Conservation (phyloP, 1,140 invertebrate genomes). For the Rhopalosiphum maidis region DNA sequence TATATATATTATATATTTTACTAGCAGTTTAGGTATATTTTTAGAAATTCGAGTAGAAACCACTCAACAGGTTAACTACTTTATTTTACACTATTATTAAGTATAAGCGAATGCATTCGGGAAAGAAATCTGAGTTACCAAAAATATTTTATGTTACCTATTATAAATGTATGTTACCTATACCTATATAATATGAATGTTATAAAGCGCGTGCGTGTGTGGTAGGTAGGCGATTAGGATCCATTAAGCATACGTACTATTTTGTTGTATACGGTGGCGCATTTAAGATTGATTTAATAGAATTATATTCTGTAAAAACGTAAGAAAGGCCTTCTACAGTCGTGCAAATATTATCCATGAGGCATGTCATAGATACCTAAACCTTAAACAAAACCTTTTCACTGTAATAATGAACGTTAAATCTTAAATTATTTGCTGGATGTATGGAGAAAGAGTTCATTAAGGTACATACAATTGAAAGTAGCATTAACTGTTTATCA, state of each 20-base stretch:
- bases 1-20: background rate
- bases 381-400: background rate
- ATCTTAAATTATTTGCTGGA: background rate
- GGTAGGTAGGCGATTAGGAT: background rate
- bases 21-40: slow-evolving; percentile 6
- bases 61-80: background rate
- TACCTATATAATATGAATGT: background rate
- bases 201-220: background rate
- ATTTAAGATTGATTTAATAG: background rate
- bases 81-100: slow-evolving; percentile 29
- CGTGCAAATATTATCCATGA: background rate
- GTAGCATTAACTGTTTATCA: background rate
- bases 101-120: slow-evolving; percentile 24
- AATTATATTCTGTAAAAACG: background rate
- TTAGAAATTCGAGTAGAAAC: background rate
- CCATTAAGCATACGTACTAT: background rate
- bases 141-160: background rate
- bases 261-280: background rate
- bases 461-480: background rate
- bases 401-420: background rate
- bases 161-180: background rate
- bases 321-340: background rate
- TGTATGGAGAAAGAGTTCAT: background rate
- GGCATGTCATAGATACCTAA: background rate
- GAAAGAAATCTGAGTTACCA: slow-evolving; percentile 38